Evolutionary conservation across 2,113 vertebrate species (phyloP).

Genomic region (Rhinopithecus roxellana): DNA sequence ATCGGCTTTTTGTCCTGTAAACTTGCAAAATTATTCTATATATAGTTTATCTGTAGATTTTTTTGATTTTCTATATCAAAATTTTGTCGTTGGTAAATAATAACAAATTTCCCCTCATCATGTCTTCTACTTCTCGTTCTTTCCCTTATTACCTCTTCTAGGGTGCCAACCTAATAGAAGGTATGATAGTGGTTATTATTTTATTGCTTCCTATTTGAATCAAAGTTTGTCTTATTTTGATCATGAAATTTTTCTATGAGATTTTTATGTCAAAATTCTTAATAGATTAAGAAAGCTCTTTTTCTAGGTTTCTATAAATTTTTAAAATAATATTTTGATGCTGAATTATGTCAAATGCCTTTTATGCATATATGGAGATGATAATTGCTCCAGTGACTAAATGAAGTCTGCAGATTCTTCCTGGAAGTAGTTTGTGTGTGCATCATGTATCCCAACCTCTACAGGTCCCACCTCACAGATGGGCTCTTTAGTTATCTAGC

Average conservation of each 20-base stretch:
- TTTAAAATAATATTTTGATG: not conserved
- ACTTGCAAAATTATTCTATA: not conserved
- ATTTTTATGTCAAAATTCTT: not conserved
- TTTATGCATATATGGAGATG: not conserved
- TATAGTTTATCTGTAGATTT: not conserved
- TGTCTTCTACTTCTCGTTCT: not conserved
- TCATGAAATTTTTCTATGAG: not conserved
- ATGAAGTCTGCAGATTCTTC: not conserved
- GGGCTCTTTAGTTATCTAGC: not conserved
- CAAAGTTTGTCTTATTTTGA: not conserved
- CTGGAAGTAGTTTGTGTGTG: not conserved
- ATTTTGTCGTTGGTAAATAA: not conserved
- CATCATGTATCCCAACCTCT: not conserved
- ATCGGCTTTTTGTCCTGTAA: not conserved
- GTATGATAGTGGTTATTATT: not conserved
- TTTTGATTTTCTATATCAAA: not conserved
- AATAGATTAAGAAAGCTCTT: not conserved
- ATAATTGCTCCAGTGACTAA: not conserved
- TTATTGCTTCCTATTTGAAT: not conserved
- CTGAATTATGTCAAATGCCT: not conserved
- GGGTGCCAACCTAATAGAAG: not conserved
- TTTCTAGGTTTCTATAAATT: not conserved
- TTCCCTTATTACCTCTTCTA: not conserved
- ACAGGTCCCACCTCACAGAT: not conserved
- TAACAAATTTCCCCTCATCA: no score